Percentiles rank a stretch among this genome's conserved stretches.
Evolutionary conservation across 2,113 vertebrate genomes (phyloP).

Genomic region (Synchiropus splendidus): DNA sequence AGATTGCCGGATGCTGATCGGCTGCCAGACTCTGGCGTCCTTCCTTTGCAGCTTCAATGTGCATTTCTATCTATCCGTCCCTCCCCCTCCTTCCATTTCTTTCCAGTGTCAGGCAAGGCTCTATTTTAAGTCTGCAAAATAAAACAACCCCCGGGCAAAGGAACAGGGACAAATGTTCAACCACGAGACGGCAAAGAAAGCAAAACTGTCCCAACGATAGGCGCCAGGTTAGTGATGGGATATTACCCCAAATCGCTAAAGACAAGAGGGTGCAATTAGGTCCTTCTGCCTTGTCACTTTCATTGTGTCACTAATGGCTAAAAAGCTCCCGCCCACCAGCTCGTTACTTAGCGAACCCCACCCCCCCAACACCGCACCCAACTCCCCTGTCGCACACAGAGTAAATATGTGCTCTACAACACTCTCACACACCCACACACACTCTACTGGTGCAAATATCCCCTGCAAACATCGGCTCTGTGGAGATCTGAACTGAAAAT

Average conservation of each 20-base stretch:
- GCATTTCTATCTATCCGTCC: slow-evolving; percentile 22
- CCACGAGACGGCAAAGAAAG: neutral
- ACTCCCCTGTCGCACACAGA: slow-evolving; percentile 26
- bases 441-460: slow-evolving; percentile 8
- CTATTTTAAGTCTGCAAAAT: slow-evolving; percentile 38
- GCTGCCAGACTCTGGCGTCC: slow-evolving; percentile 9
- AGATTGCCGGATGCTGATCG: slow-evolving; percentile 11
- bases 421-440: neutral
- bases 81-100: slow-evolving; percentile 18
- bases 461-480: slow-evolving; percentile 4
- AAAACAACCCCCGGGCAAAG: slow-evolving; percentile 20
- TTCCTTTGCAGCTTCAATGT: slow-evolving; percentile 16
- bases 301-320: slow-evolving; percentile 57
- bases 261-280: slow-evolving; percentile 55
- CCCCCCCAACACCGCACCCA: slow-evolving; percentile 23
- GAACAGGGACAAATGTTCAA: slow-evolving; percentile 2
- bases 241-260: slow-evolving; percentile 23
- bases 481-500: slow-evolving; percentile 5
- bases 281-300: slow-evolving; percentile 56
- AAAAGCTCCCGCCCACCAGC: slow-evolving; percentile 40
- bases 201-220: slow-evolving; percentile 21
- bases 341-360: slow-evolving; percentile 10
- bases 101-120: slow-evolving; percentile 20
- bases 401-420: slow-evolving; percentile 19
- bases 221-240: slow-evolving; percentile 8